These are phyloP conservation scores for Drosophila miranda DNA, from an alignment of 1,140 invertebrate species.

Conservation along the genomic window DNA sequence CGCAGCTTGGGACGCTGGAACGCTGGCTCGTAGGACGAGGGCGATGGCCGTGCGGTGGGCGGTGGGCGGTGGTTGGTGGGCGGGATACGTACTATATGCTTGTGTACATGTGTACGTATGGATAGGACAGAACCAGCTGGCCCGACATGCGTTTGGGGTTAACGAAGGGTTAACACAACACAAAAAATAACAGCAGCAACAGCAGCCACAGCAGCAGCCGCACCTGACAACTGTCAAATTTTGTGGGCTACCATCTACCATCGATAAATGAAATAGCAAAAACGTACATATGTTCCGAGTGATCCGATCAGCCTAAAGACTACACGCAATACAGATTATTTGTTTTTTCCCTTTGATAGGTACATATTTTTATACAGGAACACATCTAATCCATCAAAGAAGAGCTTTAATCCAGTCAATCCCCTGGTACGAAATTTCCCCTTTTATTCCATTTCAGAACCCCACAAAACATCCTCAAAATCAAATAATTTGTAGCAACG, in stretches of 20 bases:
- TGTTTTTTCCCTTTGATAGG: too few species aligned
- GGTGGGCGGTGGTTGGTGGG: background rate
- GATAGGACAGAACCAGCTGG: conserved; percentile 23
- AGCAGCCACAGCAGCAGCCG: conserved; percentile 16
- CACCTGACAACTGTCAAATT: conserved; percentile 53
- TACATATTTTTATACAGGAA: too few species aligned
- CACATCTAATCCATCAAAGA: too few species aligned
- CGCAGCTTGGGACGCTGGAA: conserved; percentile 21
- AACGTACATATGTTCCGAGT: conserved; percentile 1
- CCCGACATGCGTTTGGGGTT: conserved; percentile 47
- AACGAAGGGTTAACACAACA: conserved; percentile 53
- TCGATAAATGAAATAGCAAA: conserved; percentile 31
- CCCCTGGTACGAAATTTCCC: too few species aligned
- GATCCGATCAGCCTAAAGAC: too few species aligned
- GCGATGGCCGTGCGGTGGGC: background rate
- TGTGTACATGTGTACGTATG: background rate
- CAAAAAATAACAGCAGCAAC: conserved; percentile 14
- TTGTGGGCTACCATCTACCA: conserved; percentile 17
- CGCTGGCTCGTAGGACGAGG: too few species aligned
- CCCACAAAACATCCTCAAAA: too few species aligned
- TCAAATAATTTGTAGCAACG: too few species aligned
- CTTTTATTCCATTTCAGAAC: too few species aligned
- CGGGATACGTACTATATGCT: too few species aligned
- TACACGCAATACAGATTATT: too few species aligned
- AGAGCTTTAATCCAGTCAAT: too few species aligned